Conservation (phyloP, 1,140 invertebrate genomes). For the Diabrotica undecimpunctata region DNA sequence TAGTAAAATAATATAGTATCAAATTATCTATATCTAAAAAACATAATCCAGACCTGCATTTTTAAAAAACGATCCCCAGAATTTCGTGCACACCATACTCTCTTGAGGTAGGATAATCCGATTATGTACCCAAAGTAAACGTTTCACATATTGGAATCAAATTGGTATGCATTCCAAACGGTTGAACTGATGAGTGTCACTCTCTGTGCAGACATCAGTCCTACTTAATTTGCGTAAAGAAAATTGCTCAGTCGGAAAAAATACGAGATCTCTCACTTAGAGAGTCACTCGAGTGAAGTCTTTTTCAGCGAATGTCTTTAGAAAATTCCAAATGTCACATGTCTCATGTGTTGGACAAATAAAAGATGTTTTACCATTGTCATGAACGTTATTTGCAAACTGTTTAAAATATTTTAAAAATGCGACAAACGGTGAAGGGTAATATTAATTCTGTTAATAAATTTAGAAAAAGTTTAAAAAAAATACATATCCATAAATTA, state of each 20-base stretch:
- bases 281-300: constrained; percentile 1
- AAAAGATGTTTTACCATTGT: background rate
- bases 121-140: constrained; percentile 29
- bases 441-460: too few species aligned
- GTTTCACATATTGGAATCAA: constrained; percentile 33
- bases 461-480: too few species aligned
- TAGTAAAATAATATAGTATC: too few species aligned
- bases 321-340: background rate
- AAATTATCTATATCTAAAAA: too few species aligned
- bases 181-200: constrained; percentile 34
- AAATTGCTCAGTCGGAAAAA: constrained; percentile 17
- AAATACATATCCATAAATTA: too few species aligned
- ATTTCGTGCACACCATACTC: background rate
- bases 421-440: too few species aligned
- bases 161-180: constrained; percentile 36
- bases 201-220: constrained; percentile 18
- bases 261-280: constrained; percentile 7
- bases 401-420: too few species aligned
- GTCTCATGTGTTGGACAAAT: background rate
- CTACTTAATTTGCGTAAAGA: constrained; percentile 16
- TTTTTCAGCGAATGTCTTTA: background rate
- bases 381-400: too few species aligned
- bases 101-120: constrained; percentile 27
- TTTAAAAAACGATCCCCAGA: background rate
- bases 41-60: background rate